Evolutionary conservation across 2,797 vertebrate species (phyloP).

Genomic region (Momotus momota): DNA sequence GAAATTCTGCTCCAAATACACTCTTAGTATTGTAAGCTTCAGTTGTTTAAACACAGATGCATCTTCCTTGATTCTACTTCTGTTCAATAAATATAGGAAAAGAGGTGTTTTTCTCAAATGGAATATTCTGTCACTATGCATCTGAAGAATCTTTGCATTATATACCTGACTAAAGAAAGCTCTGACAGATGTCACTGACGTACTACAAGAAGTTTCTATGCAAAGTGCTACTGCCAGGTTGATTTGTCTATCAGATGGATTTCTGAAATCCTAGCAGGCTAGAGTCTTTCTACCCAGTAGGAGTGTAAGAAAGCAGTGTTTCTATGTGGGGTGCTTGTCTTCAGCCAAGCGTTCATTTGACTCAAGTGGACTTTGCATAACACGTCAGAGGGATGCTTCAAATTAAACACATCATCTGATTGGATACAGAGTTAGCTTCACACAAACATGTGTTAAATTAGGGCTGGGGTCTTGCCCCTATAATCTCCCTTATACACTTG

Average conservation of each 20-base stretch:
- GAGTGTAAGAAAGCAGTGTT: constrained; percentile 41
- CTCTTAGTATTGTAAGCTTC: neutral
- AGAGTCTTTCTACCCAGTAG: neutral
- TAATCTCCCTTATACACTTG: neutral
- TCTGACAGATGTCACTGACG: neutral
- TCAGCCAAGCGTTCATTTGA: neutral
- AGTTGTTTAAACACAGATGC: neutral
- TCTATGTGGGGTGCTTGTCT: constrained; percentile 11
- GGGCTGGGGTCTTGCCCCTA: neutral
- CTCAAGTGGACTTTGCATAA: neutral
- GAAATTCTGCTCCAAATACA: neutral
- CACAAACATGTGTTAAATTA: neutral
- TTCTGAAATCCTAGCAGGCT: neutral
- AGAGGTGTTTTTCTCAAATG: neutral
- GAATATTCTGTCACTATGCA: neutral
- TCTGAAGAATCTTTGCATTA: neutral
- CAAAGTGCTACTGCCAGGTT: neutral
- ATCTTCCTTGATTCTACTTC: neutral
- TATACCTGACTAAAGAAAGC: neutral
- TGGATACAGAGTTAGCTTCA: neutral
- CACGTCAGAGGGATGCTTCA: neutral
- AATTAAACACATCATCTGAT: neutral
- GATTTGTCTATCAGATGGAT: neutral
- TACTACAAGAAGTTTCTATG: neutral
- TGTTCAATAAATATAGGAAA: neutral